phyloP scores from a whole-genome alignment of 2,797 vertebrate genomes.

The Picus viridis region DNA sequence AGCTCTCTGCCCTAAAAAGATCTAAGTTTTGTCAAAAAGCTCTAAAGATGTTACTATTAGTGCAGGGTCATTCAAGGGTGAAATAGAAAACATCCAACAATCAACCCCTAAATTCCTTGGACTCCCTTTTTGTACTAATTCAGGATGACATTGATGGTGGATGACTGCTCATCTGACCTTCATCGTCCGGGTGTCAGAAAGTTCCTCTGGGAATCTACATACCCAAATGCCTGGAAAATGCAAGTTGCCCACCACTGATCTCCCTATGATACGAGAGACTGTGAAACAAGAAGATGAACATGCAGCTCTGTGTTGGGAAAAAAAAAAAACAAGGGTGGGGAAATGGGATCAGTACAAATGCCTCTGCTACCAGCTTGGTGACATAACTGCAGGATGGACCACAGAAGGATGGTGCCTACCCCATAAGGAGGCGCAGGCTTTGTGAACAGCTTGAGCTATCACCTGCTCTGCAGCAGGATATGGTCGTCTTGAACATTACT shows the following conservation, averaged over 20 bases:
- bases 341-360: rapidly evolving
- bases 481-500: background rate
- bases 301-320: background rate
- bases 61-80: rapidly evolving
- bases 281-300: background rate
- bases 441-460: background rate
- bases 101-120: background rate
- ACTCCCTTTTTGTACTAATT: background rate
- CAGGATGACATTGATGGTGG: background rate
- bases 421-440: background rate
- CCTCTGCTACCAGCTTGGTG: background rate
- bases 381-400: background rate
- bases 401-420: background rate
- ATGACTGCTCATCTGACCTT: background rate
- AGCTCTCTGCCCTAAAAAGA: background rate
- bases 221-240: background rate
- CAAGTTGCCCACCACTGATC: background rate
- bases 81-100: rapidly evolving
- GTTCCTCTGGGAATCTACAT: background rate
- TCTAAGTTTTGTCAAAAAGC: background rate
- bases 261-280: background rate
- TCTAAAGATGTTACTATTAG: background rate
- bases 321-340: background rate
- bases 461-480: background rate
- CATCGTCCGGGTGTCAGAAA: background rate